phyloP scores from a whole-genome alignment of 2,113 vertebrate species.

The Puffinus mauretanicus region DNA sequence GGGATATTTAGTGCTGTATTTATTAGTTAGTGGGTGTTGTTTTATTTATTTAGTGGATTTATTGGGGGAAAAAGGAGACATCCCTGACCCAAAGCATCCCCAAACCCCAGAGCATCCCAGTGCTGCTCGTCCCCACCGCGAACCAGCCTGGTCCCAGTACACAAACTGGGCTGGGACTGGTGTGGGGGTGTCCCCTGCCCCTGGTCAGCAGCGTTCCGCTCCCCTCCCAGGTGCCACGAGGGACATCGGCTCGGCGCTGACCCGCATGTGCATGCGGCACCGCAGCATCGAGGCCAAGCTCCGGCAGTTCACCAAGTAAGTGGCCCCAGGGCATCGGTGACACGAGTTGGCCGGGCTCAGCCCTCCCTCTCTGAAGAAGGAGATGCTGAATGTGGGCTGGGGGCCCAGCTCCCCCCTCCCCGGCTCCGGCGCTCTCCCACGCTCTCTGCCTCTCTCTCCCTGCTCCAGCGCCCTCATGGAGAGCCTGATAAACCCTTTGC shows the following conservation, averaged over 20 bases:
- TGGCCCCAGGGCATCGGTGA: fast-evolving
- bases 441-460: not conserved
- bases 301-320: constrained; percentile 97
- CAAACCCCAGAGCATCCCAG: not conserved
- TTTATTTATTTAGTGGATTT: not conserved
- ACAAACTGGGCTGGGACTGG: not conserved
- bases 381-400: not conserved
- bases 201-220: fast-evolving
- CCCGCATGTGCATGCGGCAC: constrained; percentile 98
- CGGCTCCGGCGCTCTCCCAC: fast-evolving
- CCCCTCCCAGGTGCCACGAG: constrained; percentile 87
- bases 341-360: not conserved
- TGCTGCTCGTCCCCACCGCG: fast-evolving
- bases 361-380: not conserved
- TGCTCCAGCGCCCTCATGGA: constrained; percentile 85
- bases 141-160: not conserved
- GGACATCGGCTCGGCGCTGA: constrained; percentile 94
- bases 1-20: not conserved
- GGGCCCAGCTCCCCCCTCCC: fast-evolving
- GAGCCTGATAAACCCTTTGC: constrained; percentile 93
- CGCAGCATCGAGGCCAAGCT: constrained; percentile 98
- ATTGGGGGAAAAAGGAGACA: fast-evolving
- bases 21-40: not conserved
- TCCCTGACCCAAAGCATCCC: not conserved
- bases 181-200: not conserved